Conservation (phyloP, 53 echinoderm and acorn worm species). For the Stichopus horrens region DNA sequence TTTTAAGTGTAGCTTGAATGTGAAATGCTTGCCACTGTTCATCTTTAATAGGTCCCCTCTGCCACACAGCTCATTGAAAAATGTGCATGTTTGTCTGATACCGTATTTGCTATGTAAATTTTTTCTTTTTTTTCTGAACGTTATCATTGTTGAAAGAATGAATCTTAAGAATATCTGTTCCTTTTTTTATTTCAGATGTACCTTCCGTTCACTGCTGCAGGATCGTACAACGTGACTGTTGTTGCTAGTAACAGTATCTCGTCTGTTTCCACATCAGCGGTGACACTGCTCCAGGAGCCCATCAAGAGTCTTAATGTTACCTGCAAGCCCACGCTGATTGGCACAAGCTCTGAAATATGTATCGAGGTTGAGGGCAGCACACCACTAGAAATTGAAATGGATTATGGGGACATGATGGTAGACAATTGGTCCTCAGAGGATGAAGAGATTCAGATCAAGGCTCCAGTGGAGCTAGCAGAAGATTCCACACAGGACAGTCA, state of each 20-base stretch:
- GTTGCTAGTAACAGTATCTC: slow-evolving; percentile 74
- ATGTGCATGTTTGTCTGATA: no score
- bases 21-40: no score
- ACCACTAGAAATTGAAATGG: slow-evolving; percentile 63
- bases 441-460: neutral
- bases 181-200: slow-evolving; percentile 51
- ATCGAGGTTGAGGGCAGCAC: slow-evolving; percentile 64
- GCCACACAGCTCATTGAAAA: no score
- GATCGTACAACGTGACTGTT: slow-evolving; percentile 81
- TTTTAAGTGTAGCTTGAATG: no score
- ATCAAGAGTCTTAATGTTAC: slow-evolving; percentile 58
- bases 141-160: no score
- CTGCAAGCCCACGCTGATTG: slow-evolving; percentile 59
- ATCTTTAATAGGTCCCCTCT: no score
- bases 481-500: slow-evolving; percentile 37
- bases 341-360: slow-evolving; percentile 56
- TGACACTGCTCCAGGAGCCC: slow-evolving; percentile 77
- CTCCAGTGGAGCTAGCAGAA: slow-evolving; percentile 21
- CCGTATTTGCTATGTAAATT: no score
- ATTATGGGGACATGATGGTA: slow-evolving; percentile 65
- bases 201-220: slow-evolving; percentile 64
- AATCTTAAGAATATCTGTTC: neutral
- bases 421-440: slow-evolving; percentile 46
- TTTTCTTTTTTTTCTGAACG: no score
- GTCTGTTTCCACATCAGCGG: slow-evolving; percentile 20